Conservation (phyloP, 1,140 invertebrate genomes). For the Palaemon carinicauda region DNA sequence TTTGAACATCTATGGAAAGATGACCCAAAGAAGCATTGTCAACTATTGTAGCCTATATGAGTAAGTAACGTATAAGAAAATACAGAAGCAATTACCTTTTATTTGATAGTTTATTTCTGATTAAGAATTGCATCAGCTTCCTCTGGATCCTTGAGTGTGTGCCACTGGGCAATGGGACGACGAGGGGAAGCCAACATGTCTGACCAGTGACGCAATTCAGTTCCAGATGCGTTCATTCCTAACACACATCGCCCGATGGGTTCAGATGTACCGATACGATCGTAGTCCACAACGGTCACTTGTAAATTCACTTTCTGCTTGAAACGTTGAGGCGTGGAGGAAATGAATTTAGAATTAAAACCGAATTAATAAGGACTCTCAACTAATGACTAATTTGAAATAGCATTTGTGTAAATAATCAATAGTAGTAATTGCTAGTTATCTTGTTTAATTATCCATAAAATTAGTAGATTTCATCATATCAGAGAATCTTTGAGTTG, state of each 20-base stretch:
- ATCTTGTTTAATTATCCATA: too few species aligned
- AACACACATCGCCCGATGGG: conserved; percentile 97
- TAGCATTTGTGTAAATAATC: too few species aligned
- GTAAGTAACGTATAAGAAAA: neutral
- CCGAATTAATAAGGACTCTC: too few species aligned
- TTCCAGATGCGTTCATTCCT: conserved; percentile 96
- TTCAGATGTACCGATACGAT: conserved; percentile 99
- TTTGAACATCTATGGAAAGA: too few species aligned
- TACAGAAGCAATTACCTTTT: neutral
- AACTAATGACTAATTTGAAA: too few species aligned
- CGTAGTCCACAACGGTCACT: conserved; percentile 99
- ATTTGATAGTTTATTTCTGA: conserved; percentile 48
- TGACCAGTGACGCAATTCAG: conserved; percentile 98
- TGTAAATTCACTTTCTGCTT: conserved; percentile 97
- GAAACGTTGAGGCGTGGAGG: too few species aligned
- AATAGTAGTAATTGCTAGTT: too few species aligned
- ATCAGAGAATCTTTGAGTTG: too few species aligned
- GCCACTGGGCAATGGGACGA: conserved; percentile 99
- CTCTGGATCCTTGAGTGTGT: conserved; percentile 96
- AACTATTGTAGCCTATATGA: too few species aligned
- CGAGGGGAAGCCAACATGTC: conserved; percentile 98
- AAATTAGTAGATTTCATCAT: too few species aligned
- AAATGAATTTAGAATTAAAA: neutral
- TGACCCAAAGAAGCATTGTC: too few species aligned
- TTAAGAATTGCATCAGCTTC: conserved; percentile 72